Evolutionary conservation across 2,888 invertebrate species (phyloP), one percentile per base, ranked within the genome.

Genomic region (Zygogramma bicolorata): DNA sequence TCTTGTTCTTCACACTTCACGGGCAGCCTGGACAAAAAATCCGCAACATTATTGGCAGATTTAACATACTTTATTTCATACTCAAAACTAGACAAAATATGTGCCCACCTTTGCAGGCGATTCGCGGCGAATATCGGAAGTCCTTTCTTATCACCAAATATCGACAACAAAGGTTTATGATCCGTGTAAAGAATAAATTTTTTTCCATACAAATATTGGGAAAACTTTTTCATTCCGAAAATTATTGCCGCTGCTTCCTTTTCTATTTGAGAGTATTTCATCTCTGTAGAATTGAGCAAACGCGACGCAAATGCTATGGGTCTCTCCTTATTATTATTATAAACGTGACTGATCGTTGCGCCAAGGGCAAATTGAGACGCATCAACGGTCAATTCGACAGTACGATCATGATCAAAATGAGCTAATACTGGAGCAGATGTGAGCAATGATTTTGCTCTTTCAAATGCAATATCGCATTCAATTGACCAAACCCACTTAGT

Each of bases 391-490:
- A 49, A 22, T 49, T 25, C 22, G 25, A 53, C n/a, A 22, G 49
- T 25, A 4, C 5, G 3, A 2, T 53, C 25, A n/a, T 10, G 25
- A 10, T 53, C 42, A 18, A 42, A 42, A 42, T 42, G 42, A 5
- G 42, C 20, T 7, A 42, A 42, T 3, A 63, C 63, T 3, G 15
- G 5, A 7, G 40, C n/a, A 1, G 69, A 57, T 15, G 57, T 29
- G n/a, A n/a, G n/a, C n/a, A 42, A 40, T 13, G 40, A 10, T 58
- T 70, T 70, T 40, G 31, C 7, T 15, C 29, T 20, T 7, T 63
- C 29, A 25, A 57, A 69, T 18, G 34, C 53, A 0, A 20, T 7
- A 25, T 29, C 2, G 22, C 65, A 42, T 57, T 42, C 57, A n/a
- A n/a, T n/a, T n/a, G n/a, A n/a, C n/a, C n/a, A n/a, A n/a, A n/a